Evolutionary conservation across 2,113 vertebrate genomes (phyloP), one percentile per base, ranked within the genome.

Genomic region (Pionites leucogaster): DNA sequence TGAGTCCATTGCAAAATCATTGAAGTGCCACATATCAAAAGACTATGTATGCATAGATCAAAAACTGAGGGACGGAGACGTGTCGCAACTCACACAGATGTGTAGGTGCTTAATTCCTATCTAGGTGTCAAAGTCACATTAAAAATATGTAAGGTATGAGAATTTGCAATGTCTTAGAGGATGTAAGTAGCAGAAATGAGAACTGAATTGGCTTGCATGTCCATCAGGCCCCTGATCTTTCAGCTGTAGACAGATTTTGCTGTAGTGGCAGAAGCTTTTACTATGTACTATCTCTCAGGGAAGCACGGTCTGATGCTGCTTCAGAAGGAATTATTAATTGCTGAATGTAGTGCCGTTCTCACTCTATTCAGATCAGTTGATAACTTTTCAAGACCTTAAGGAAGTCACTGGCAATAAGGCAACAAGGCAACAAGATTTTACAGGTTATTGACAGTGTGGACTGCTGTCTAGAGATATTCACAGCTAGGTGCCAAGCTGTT

Each of bases 21-120:
- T 6, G 0, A 15, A 72, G 42, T 29, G 27, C 13, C 25, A 6
- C 7, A 0, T 17, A 62, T 37, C 5, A 0, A 81, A 60, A 37
- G 10, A 33, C 12, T 17, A 29, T 18, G 4, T 31, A 24, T 12
- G 7, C 2, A 5, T 0, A 31, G 50, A 22, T 50, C 6, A 47
- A 27, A 74, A 83, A 2, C 3, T 9, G 60, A 71, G n/a, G 11
- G 13, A 60, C 12, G 7, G 27, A 82, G 14, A 59, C 5, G 44
- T 62, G 15, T 53, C 23, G 49, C 13, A 6, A 12, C 46, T 37
- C 28, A 52, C 10, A 3, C 5, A 49, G 28, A n/a, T 17, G 2
- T 28, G 11, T n/a, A 37, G 52, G 3, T 25, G 11, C 17, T 47
- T 60, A 55, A 53, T 27, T 67, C 47, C 35, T 62, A 8, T 47